These are phyloP conservation scores for Drosophila ambigua DNA, from an alignment of 1,140 invertebrate genomes.

Conservation along the genomic window DNA sequence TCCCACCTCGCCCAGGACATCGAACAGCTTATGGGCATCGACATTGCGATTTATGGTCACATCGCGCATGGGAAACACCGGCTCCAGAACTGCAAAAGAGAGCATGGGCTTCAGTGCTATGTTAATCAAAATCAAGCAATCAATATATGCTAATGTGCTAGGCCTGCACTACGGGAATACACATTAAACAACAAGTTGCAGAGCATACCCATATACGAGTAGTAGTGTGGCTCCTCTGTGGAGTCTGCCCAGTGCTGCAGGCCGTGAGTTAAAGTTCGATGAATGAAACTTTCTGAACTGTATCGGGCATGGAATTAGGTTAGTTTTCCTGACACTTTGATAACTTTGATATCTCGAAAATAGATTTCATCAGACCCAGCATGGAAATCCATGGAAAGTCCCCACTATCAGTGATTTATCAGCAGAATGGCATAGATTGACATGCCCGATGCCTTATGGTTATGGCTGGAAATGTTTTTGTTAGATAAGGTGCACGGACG, in stretches of 20 bases:
- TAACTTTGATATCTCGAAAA: background rate
- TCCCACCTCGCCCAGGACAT: slow-evolving; percentile 92
- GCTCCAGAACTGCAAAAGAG: slow-evolving; percentile 89
- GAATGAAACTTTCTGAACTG: too few relatives aligned
- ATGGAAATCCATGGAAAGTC: background rate
- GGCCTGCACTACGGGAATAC: too few relatives aligned
- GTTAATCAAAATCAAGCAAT: too few relatives aligned
- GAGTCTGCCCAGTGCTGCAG: too few relatives aligned
- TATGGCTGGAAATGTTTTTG: slow-evolving; percentile 6
- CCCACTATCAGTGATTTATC: slow-evolving; percentile 8
- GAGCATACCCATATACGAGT: too few relatives aligned
- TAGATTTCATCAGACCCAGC: background rate
- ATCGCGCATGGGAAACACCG: slow-evolving; percentile 92
- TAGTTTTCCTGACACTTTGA: too few relatives aligned
- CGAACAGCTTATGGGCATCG: slow-evolving; percentile 92
- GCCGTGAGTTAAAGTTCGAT: too few relatives aligned
- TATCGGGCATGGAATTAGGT: too few relatives aligned
- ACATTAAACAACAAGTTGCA: too few relatives aligned
- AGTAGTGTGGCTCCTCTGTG: too few relatives aligned
- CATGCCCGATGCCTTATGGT: slow-evolving; percentile 1
- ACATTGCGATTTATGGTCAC: slow-evolving; percentile 90
- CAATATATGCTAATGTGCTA: too few relatives aligned
- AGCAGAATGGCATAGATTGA: slow-evolving; percentile 1
- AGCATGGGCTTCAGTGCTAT: background rate
- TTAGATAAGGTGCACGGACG: slow-evolving; percentile 24